Evolutionary conservation across 2,888 invertebrate species (phyloP).

Genomic region (Mycalesis mineus): DNA sequence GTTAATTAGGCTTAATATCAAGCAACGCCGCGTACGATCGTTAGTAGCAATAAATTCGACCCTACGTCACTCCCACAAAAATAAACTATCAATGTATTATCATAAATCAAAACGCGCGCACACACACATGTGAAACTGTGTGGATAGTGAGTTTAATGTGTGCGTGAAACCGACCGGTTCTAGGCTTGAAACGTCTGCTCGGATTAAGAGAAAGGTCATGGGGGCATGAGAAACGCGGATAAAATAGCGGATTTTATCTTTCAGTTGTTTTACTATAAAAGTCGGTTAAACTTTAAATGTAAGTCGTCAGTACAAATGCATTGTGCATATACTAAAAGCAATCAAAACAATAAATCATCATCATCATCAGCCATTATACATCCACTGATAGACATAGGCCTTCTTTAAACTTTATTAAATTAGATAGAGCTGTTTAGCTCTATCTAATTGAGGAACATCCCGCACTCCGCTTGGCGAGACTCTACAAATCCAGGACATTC

Average conservation of each 20-base stretch:
- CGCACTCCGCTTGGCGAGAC: too few species aligned
- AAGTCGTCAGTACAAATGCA: too few species aligned
- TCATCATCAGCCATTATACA: too few species aligned
- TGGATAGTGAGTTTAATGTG: not conserved
- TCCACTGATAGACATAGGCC: too few species aligned
- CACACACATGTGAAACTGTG: conserved; percentile 19
- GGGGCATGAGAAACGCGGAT: conserved; percentile 10
- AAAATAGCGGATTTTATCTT: not conserved
- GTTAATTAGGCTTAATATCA: conserved; percentile 17
- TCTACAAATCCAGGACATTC: too few species aligned
- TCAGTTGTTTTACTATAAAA: too few species aligned
- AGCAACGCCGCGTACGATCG: conserved; percentile 17
- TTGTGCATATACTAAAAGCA: too few species aligned
- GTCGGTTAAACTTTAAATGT: too few species aligned
- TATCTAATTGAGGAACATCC: too few species aligned
- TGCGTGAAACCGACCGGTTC: conserved; percentile 7
- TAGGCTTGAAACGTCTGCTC: conserved; percentile 41
- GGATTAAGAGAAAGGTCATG: conserved; percentile 27
- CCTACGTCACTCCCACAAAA: conserved; percentile 31
- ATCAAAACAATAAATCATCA: too few species aligned
- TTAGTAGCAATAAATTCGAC: conserved; percentile 23
- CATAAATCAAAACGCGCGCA: conserved; percentile 50
- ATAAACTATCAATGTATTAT: conserved; percentile 43
- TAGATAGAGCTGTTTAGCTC: too few species aligned
- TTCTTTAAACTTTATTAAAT: too few species aligned